These are phyloP conservation scores for Acipenser oxyrinchus DNA, from an alignment of 2,797 vertebrate genomes.

Conservation along the genomic window DNA sequence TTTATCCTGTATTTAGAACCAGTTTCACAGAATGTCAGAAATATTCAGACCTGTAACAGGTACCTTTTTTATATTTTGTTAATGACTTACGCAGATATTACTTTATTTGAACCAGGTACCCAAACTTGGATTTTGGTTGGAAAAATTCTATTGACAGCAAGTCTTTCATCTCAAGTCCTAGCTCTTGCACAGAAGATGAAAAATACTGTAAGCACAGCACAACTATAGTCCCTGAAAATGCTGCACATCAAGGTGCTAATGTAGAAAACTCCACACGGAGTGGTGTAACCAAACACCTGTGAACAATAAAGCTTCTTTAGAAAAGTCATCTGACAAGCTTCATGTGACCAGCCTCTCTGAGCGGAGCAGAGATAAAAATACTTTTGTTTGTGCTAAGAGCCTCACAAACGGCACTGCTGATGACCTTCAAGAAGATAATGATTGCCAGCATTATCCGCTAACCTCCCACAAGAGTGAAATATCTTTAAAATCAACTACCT, in stretches of 20 bases:
- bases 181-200: conserved; percentile 59
- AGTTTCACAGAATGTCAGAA: too few relatives aligned
- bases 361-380: conserved; percentile 59
- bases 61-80: too few relatives aligned
- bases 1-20: too few relatives aligned
- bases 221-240: conserved; percentile 62
- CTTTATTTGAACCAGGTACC: conserved; percentile 68
- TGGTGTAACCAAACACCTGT: conserved; percentile 60
- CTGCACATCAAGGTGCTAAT: conserved; percentile 65
- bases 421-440: conserved; percentile 59
- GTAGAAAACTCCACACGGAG: conserved; percentile 45
- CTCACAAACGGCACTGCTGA: conserved; percentile 66
- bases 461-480: conserved; percentile 66
- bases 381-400: conserved; percentile 58
- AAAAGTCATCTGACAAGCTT: conserved; percentile 49
- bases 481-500: conserved; percentile 91
- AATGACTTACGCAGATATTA: too few relatives aligned
- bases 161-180: conserved; percentile 77
- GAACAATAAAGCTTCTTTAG: conserved; percentile 54
- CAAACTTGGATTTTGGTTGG: conserved; percentile 98
- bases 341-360: conserved; percentile 50
- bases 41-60: too few relatives aligned
- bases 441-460: conserved; percentile 74
- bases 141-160: conserved; percentile 97
- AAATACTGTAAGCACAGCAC: conserved; percentile 69